phyloP scores from a whole-genome alignment of 1,140 invertebrate genomes.

The Oryctes rhinoceros region DNA sequence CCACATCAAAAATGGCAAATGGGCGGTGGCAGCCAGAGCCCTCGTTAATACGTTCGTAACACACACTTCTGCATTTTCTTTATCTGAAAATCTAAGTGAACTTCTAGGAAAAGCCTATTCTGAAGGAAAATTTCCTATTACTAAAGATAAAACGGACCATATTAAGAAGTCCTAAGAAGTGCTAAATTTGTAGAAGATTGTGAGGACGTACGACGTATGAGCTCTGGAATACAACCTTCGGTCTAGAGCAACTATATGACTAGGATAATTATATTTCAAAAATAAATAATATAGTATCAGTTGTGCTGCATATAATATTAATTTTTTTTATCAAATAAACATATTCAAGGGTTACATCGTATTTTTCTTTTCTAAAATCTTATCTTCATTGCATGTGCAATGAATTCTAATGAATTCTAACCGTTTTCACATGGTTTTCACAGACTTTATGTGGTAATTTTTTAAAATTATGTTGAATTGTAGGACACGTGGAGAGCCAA shows the following conservation, averaged over 20 bases:
- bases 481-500: not conserved
- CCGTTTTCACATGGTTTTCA: not conserved
- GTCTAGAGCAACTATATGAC: slow-evolving; percentile 1
- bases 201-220: slow-evolving; percentile 15
- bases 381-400: slow-evolving; percentile 12
- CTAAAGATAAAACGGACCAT: slow-evolving; percentile 21
- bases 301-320: not conserved
- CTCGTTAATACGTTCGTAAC: slow-evolving; percentile 6
- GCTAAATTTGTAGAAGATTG: slow-evolving; percentile 11
- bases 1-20: not conserved
- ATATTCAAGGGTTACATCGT: slow-evolving; percentile 5
- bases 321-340: slow-evolving; percentile 5
- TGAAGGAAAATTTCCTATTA: slow-evolving; percentile 29
- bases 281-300: slow-evolving; percentile 14
- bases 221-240: slow-evolving; percentile 8
- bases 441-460: not conserved
- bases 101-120: not conserved
- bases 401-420: no score
- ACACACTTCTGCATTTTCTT: slow-evolving; percentile 12
- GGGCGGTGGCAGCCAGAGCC: slow-evolving; percentile 1
- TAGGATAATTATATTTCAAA: slow-evolving; percentile 14
- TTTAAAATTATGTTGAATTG: not conserved
- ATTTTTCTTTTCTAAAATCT: slow-evolving; percentile 20
- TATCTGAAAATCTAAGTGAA: no score
- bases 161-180: slow-evolving; percentile 21